Evolutionary conservation across 2,888 invertebrate species (phyloP).

Genomic region (Agriopis leucophaearia): DNA sequence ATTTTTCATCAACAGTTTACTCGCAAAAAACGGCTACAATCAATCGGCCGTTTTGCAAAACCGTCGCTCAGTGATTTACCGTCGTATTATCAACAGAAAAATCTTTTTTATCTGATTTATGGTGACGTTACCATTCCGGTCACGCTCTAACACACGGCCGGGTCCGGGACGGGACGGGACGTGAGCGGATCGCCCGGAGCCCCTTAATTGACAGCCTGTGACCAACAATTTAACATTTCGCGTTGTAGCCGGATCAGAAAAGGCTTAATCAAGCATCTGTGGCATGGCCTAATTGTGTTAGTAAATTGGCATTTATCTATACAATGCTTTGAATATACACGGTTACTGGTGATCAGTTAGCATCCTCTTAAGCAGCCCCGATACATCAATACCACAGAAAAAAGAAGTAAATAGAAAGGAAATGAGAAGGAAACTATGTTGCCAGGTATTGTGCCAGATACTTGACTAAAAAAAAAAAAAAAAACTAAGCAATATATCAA

Average conservation of each 20-base stretch:
- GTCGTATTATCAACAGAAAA: slow-evolving; percentile 50
- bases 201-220: slow-evolving; percentile 51
- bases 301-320: not conserved
- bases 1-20: slow-evolving; percentile 8
- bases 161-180: slow-evolving; percentile 32
- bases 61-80: slow-evolving; percentile 49
- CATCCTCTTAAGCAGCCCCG: no score
- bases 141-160: slow-evolving; percentile 55
- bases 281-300: slow-evolving; percentile 4
- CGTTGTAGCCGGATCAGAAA: slow-evolving; percentile 41
- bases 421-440: no score
- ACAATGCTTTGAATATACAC: not conserved
- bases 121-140: slow-evolving; percentile 52
- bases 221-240: slow-evolving; percentile 44
- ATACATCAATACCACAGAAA: no score
- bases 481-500: no score
- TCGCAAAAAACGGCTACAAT: slow-evolving; percentile 26
- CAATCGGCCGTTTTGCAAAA: slow-evolving; percentile 40
- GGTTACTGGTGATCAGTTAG: no score
- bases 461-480: no score
- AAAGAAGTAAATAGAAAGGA: no score
- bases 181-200: slow-evolving; percentile 41
- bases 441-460: no score
- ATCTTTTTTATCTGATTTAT: slow-evolving; percentile 61
- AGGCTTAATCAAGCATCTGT: slow-evolving; percentile 49